Conservation (phyloP, 2,797 vertebrate genomes). For the Peromyscus eremicus region DNA sequence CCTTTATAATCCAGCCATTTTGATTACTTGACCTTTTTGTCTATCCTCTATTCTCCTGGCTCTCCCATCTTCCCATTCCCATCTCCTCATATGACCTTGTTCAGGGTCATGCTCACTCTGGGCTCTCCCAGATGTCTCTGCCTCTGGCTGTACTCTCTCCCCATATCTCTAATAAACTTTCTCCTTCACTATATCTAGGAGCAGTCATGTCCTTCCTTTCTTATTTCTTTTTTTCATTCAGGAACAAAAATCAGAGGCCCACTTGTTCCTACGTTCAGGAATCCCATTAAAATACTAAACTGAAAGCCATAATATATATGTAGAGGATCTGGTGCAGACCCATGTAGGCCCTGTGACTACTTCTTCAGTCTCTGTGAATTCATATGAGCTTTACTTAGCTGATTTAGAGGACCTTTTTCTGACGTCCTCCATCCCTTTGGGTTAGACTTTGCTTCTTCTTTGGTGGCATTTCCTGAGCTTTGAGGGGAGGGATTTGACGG, state of each 20-base stretch:
- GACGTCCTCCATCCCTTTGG: too few species aligned
- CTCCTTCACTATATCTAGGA: not conserved
- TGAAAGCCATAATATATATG: not conserved
- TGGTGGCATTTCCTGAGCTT: not conserved
- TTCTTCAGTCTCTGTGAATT: not conserved
- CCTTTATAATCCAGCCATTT: not conserved
- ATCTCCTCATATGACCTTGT: not conserved
- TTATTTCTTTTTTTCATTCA: not conserved
- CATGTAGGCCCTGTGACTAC: too few species aligned
- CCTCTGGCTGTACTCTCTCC: not conserved
- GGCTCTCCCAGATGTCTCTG: not conserved
- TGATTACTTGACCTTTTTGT: not conserved
- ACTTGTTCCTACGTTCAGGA: not conserved
- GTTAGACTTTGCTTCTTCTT: not conserved
- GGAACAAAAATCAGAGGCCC: not conserved
- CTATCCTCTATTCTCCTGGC: not conserved
- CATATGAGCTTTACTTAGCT: not conserved
- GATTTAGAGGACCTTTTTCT: not conserved
- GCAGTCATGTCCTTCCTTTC: not conserved
- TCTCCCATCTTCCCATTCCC: too few species aligned
- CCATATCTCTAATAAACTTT: not conserved
- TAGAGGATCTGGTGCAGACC: not conserved
- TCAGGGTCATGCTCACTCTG: not conserved
- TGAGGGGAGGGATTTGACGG: not conserved
- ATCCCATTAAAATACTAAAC: not conserved